Percentiles rank a stretch among this genome's conserved stretches.
Evolutionary conservation across 2,113 vertebrate genomes (phyloP).

Genomic region (Catharus minimus): DNA sequence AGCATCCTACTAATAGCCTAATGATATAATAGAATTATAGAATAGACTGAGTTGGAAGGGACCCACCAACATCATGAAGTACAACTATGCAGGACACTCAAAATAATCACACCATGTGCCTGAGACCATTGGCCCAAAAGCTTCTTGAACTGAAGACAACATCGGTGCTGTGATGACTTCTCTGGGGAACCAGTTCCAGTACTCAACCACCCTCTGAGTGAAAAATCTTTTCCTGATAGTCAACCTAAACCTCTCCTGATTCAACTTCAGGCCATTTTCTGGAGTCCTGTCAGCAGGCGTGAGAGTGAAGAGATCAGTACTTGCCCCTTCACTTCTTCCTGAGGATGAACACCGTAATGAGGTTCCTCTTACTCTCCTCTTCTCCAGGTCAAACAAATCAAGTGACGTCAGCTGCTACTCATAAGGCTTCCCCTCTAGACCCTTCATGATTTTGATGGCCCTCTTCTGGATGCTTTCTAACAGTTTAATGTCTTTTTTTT

Average conservation of each 20-base stretch:
- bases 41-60: neutral
- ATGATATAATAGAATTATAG: neutral
- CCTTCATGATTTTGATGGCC: neutral
- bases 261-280: neutral
- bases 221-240: neutral
- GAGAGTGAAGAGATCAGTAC: neutral
- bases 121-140: neutral
- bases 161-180: neutral
- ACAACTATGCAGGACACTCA: neutral
- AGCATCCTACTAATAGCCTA: neutral
- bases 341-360: neutral
- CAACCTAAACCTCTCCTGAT: neutral
- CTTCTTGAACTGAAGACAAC: neutral
- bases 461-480: neutral
- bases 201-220: neutral
- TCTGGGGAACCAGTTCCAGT: neutral
- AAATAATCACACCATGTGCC: neutral
- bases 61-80: neutral
- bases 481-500: neutral
- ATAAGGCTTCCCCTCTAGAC: neutral
- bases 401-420: neutral
- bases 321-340: neutral
- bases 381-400: neutral
- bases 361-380: neutral
- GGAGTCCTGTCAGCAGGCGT: fast-evolving